Evolutionary conservation across 2,113 vertebrate genomes (phyloP).

Genomic region (Condylura cristata): DNA sequence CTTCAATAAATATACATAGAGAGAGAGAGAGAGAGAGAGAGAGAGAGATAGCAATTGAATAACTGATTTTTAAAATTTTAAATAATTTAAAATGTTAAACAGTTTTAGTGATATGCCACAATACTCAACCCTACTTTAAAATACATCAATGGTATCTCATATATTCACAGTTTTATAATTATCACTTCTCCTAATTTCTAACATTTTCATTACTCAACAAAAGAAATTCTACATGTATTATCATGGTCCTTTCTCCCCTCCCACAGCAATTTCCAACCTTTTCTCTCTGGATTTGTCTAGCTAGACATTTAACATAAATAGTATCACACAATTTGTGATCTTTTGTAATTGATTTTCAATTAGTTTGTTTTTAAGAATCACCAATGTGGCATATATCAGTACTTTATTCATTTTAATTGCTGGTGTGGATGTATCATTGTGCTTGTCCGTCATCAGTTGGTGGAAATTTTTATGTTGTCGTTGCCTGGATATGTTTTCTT

Average conservation of each 20-base stretch:
- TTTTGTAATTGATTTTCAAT: neutral
- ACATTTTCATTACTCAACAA: neutral
- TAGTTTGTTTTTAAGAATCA: neutral
- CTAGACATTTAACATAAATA: neutral
- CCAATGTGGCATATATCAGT: neutral
- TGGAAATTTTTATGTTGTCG: neutral
- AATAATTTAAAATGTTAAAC: neutral
- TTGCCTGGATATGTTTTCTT: neutral
- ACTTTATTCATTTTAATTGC: neutral
- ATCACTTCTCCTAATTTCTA: neutral
- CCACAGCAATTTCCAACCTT: neutral
- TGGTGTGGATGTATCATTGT: neutral
- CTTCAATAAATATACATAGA: no score
- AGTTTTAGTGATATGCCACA: neutral
- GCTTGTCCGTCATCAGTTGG: neutral
- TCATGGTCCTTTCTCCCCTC: neutral
- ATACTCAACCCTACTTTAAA: neutral
- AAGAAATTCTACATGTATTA: neutral
- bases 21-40: no score
- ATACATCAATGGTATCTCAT: neutral
- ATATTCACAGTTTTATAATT: neutral
- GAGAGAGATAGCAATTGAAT: no score
- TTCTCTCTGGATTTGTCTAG: neutral
- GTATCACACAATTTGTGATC: neutral
- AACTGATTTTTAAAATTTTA: neutral